phyloP scores from a whole-genome alignment of 2,888 invertebrate species.

The Gastracanthus pulcherrimus region DNA sequence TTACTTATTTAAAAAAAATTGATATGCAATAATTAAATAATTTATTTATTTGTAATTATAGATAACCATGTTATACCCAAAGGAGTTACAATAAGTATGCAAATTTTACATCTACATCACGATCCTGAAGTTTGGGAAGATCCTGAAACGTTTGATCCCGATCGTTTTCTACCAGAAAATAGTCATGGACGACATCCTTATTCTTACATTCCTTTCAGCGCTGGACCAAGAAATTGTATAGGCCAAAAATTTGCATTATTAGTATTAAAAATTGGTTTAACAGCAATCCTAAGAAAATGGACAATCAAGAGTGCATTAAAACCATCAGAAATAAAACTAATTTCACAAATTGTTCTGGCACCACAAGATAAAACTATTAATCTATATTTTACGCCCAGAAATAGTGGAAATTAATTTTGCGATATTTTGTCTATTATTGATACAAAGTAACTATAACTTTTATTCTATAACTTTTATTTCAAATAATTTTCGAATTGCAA shows the following conservation, averaged over 20 bases:
- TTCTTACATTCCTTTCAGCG: conserved; percentile 71
- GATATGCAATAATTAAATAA: background rate
- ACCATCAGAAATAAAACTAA: conserved; percentile 58
- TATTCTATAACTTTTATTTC: too few relatives aligned
- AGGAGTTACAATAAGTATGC: conserved; percentile 73
- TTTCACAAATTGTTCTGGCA: conserved; percentile 61
- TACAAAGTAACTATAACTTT: too few relatives aligned
- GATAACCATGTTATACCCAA: conserved; percentile 75
- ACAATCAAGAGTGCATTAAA: conserved; percentile 63
- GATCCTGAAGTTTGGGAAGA: conserved; percentile 78
- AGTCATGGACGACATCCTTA: conserved; percentile 66
- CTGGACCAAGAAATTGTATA: conserved; percentile 72
- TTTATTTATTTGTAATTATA: conserved; percentile 44
- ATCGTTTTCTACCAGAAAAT: conserved; percentile 76
- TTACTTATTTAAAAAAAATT: background rate
- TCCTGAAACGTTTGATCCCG: conserved; percentile 77
- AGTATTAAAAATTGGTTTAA: conserved; percentile 64
- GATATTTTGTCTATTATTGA: too few relatives aligned
- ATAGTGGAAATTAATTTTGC: background rate
- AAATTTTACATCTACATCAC: conserved; percentile 77
- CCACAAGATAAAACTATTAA: conserved; percentile 59
- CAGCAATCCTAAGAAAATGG: conserved; percentile 65
- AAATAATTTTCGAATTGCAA: too few relatives aligned
- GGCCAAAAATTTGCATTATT: conserved; percentile 67
- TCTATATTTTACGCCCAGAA: conserved; percentile 51